Evolutionary conservation across 1,140 invertebrate species (phyloP), one percentile per base, ranked within the genome.

Genomic region (Lamellibrachia luymesi): DNA sequence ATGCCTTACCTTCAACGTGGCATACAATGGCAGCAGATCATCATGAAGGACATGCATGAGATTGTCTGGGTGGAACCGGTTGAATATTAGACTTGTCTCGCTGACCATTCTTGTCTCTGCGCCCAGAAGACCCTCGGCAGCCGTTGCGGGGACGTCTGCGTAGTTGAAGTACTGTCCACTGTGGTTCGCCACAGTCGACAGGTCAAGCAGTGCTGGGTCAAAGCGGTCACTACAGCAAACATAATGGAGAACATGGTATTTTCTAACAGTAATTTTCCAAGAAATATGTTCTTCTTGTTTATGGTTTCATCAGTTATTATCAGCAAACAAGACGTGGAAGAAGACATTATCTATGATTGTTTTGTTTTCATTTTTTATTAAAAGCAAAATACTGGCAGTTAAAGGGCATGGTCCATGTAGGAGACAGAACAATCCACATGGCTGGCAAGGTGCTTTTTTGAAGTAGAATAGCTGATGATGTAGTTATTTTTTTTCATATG

Each of bases 21-120:
- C 92, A 95, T 95, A 96, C 7, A 97, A 92, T 7, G 97, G 97
- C 25, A 97, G 92, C 0, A 97, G 93, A 94, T 97, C 97, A 95
- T 97, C 97, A 95, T 97, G 97, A 80, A 97, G 94, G 56, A 97
- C 96, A 96, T 97, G 97, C 97, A 97, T 97, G 25, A 97, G 94
- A 95, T 97, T 97, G 94, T 97, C 97, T 8, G 97, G 96, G 94
- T 97, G 97, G 94, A 97, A 97, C 49, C 97, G 95, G 50, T 93
- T 94, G 27, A 96, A 95, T 5, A 96, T 94, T 8, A 96, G 92
- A 52, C 93, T 95, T 2, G 90, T 92, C 27, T 92, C 93, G 51
- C 94, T 92, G 10, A 95, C 51, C 93, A 95, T 94, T 0, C 91
- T 91, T 13, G 95, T 93, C 8, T 10, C 17, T 10, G 93, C 92